Conservation (phyloP, 1,140 invertebrate genomes). For the Aplysia californica region DNA sequence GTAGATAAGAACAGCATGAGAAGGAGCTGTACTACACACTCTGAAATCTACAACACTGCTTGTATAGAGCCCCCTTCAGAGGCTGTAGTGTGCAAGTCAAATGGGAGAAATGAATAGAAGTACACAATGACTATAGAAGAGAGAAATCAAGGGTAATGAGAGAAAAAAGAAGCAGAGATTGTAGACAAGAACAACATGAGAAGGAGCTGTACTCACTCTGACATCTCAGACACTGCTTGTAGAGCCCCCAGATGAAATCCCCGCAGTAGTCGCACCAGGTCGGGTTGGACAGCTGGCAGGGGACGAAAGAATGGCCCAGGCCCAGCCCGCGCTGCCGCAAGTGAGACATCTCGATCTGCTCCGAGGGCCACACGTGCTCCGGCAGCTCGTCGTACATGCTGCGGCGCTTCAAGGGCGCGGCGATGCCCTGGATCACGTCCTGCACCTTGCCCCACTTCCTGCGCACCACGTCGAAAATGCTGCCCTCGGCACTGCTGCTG, state of each 20-base stretch:
- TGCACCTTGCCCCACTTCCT: constrained; percentile 19
- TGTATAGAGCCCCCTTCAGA: too few relatives aligned
- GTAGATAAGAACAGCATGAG: too few relatives aligned
- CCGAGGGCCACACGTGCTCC: constrained; percentile 34
- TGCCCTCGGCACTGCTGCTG: constrained; percentile 21
- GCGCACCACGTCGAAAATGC: constrained; percentile 17
- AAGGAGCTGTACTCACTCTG: constrained; percentile 59
- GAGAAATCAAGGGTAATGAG: too few relatives aligned
- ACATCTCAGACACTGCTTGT: constrained; percentile 67
- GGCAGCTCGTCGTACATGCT: constrained; percentile 26
- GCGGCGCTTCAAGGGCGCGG: constrained; percentile 24
- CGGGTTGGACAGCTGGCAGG: constrained; percentile 62
- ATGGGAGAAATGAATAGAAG: too few relatives aligned
- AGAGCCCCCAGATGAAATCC: constrained; percentile 71
- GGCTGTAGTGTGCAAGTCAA: too few relatives aligned
- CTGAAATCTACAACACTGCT: too few relatives aligned
- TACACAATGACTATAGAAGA: too few relatives aligned
- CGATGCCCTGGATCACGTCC: constrained; percentile 46
- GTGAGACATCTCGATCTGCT: constrained; percentile 60
- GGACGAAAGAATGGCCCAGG: constrained; percentile 57
- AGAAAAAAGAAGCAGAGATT: too few relatives aligned
- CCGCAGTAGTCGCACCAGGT: constrained; percentile 72
- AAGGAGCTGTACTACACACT: too few relatives aligned
- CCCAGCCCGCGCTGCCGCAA: constrained; percentile 47
- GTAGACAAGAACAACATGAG: too few relatives aligned